Evolutionary conservation across 2,113 vertebrate species (phyloP).

Genomic region (Phalacrocorax brasilianus): DNA sequence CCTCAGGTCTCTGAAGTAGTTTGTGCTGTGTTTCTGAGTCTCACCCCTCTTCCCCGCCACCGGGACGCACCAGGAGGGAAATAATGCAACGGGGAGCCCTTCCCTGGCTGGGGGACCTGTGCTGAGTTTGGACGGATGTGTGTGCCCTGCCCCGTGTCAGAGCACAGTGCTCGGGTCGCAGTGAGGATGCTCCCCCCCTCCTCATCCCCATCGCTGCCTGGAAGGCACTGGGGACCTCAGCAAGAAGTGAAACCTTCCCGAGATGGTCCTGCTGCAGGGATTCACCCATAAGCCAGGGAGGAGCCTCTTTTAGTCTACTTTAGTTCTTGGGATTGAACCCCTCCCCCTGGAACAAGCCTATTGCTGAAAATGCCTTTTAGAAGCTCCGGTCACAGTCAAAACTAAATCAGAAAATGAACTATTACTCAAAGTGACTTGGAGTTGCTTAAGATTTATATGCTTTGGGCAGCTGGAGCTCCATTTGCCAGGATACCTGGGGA

Average conservation of each 20-base stretch:
- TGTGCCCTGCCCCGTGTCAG: background rate
- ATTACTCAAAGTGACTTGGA: background rate
- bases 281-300: background rate
- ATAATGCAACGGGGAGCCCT: background rate
- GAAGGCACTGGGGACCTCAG: background rate
- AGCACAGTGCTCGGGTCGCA: accelerated
- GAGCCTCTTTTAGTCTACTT: background rate
- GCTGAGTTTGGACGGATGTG: accelerated
- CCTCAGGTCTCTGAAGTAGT: background rate
- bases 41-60: background rate
- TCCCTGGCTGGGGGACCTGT: background rate
- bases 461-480: background rate
- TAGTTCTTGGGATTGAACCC: background rate
- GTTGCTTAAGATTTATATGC: background rate
- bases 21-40: background rate
- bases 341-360: background rate
- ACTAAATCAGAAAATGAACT: background rate
- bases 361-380: background rate
- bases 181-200: background rate
- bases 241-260: background rate
- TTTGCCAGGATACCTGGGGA: background rate
- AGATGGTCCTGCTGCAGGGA: background rate
- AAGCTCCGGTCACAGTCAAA: background rate
- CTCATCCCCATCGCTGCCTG: background rate
- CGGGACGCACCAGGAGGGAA: background rate